A percentile compares a stretch with the other conserved stretches of the same genome.
Evolutionary conservation across 2,797 vertebrate genomes (phyloP).

Genomic region (Glossophaga mutica): DNA sequence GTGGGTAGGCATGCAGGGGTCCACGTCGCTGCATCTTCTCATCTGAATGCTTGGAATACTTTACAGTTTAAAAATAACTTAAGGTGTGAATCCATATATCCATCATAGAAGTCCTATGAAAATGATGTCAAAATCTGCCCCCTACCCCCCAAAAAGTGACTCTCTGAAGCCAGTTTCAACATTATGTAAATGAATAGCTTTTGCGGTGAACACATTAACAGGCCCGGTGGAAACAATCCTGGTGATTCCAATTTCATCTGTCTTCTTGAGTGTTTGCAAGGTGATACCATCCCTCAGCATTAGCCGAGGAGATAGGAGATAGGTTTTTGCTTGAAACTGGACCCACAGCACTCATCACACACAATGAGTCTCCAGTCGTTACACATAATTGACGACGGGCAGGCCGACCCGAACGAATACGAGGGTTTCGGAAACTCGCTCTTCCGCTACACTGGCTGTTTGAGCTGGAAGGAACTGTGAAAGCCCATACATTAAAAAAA

Average conservation of each 20-base stretch:
- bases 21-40: background rate
- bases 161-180: slow-evolving; percentile 58
- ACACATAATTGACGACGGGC: slow-evolving; percentile 44
- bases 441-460: background rate
- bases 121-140: background rate
- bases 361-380: slow-evolving; percentile 75
- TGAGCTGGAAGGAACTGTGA: background rate
- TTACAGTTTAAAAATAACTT: background rate
- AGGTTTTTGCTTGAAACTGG: slow-evolving; percentile 81
- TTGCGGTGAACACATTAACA: slow-evolving; percentile 73
- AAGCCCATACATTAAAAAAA: background rate
- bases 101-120: background rate
- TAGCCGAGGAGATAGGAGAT: slow-evolving; percentile 78
- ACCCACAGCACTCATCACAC: slow-evolving; percentile 77
- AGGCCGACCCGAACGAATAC: slow-evolving; percentile 36
- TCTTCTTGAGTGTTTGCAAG: slow-evolving; percentile 84
- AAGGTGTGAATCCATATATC: background rate
- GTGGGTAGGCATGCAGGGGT: background rate
- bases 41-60: background rate
- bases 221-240: slow-evolving; percentile 76
- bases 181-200: slow-evolving; percentile 71
- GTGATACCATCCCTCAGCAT: slow-evolving; percentile 82
- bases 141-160: background rate
- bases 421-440: background rate
- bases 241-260: slow-evolving; percentile 81